These are phyloP conservation scores for Petrocephalus sullivani DNA, from an alignment of 2,797 vertebrate genomes.

Conservation along the genomic window DNA sequence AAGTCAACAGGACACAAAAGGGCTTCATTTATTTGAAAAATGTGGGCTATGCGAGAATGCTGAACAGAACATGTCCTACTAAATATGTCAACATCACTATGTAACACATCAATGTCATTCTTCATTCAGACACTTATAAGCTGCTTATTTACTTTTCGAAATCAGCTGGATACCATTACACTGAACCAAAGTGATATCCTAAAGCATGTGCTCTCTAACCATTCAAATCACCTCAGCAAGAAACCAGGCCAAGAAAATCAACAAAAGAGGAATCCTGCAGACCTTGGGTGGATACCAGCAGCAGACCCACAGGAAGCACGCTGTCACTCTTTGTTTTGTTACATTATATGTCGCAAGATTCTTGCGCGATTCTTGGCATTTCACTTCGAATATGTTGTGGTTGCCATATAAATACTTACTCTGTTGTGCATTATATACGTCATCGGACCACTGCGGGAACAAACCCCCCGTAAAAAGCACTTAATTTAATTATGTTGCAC, in stretches of 20 bases:
- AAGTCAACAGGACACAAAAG: background rate
- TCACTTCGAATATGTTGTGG: background rate
- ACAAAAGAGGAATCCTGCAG: background rate
- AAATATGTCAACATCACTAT: background rate
- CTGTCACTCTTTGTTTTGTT: background rate
- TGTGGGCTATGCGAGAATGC: background rate
- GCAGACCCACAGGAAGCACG: background rate
- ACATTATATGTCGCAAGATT: background rate
- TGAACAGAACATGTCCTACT: background rate
- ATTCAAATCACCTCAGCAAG: background rate
- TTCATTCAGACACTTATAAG: background rate
- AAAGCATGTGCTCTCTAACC: background rate
- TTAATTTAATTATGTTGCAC: background rate
- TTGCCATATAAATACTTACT: background rate
- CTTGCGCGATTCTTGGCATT: background rate
- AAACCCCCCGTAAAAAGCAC: background rate
- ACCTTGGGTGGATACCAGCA: background rate
- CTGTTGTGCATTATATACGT: background rate
- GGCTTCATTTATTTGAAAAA: background rate
- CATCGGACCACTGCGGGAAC: background rate
- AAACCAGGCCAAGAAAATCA: background rate
- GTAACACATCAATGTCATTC: background rate
- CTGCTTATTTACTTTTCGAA: background rate
- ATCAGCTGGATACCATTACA: background rate
- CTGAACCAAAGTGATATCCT: background rate